Base-by-base conservation (phyloP, 2,888 invertebrate species). In the Sminthurinus aureus region DNA sequence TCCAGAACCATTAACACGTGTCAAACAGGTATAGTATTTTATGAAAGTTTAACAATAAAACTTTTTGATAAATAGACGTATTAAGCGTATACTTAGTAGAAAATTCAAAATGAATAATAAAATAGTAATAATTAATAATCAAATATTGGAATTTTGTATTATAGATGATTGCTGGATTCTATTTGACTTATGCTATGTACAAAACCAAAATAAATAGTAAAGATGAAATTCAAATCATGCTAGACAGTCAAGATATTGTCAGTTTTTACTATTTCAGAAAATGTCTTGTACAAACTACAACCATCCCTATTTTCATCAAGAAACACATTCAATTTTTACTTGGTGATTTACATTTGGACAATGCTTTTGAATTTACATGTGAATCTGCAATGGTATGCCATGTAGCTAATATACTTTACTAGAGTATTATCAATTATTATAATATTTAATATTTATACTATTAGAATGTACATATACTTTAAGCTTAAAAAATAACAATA, bases 81-180 rank as follows among this genome's bases (percentile, higher is more conserved):
- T 6, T 38, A 38, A 38, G 38, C 38, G 38, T 38, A n/a, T n/a
- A n/a, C n/a, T n/a, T n/a, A n/a, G n/a, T n/a, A n/a, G n/a, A n/a
- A n/a, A n/a, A n/a, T n/a, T n/a, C n/a, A n/a, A n/a, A n/a, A n/a
- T n/a, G n/a, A n/a, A n/a, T n/a, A n/a, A n/a, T n/a, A 38, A 38
- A 38, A 38, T 38, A 38, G 6, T 38, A 6, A 38, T 6, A 38
- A 38, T 38, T 38, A 38, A 38, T 38, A 38, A 38, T 38, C n/a
- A n/a, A 38, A 6, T 38, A 6, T 38, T 38, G 38, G 38, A 38
- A 38, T 38, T 38, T 38, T 38, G 38, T 38, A 38, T 4, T 4
- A 38, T 38, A 38, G 50, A 79, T 79, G 79, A n/a, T 79, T 18
- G 79, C 26, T 0, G 79, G 79, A 26, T 66, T 79, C 22, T 79